Conservation (phyloP, 2,113 vertebrate genomes). For the Trinectes maculatus region DNA sequence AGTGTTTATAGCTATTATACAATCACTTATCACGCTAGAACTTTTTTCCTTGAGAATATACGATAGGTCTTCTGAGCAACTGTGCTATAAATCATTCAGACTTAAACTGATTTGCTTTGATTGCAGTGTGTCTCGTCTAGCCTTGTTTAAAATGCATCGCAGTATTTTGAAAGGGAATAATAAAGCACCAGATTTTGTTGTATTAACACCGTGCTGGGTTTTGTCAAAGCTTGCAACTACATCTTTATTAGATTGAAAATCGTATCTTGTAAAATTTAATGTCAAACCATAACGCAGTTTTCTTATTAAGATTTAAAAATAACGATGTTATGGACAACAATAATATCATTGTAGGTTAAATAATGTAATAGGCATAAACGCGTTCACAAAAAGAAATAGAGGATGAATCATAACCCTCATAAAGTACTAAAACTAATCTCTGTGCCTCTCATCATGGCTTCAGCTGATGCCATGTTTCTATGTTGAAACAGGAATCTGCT, state of each 20-base stretch:
- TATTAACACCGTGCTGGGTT: background rate
- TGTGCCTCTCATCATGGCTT: background rate
- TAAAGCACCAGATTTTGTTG: too few relatives aligned
- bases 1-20: background rate
- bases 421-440: background rate
- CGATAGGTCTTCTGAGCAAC: background rate
- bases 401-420: background rate
- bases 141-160: background rate
- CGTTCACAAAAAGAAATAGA: background rate
- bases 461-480: background rate
- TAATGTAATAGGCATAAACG: background rate
- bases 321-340: too few relatives aligned
- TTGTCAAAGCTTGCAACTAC: background rate
- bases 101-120: conserved; percentile 5
- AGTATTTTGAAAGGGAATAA: too few relatives aligned
- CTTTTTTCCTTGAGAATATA: background rate
- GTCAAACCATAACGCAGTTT: too few relatives aligned
- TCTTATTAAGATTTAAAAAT: too few relatives aligned
- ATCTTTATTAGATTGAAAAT: background rate
- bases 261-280: background rate
- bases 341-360: too few relatives aligned
- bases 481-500: conserved; percentile 16
- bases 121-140: background rate
- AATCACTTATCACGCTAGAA: background rate
- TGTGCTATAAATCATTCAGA: background rate